phyloP scores from a whole-genome alignment of 2,888 invertebrate genomes.

The Apamea anceps region DNA sequence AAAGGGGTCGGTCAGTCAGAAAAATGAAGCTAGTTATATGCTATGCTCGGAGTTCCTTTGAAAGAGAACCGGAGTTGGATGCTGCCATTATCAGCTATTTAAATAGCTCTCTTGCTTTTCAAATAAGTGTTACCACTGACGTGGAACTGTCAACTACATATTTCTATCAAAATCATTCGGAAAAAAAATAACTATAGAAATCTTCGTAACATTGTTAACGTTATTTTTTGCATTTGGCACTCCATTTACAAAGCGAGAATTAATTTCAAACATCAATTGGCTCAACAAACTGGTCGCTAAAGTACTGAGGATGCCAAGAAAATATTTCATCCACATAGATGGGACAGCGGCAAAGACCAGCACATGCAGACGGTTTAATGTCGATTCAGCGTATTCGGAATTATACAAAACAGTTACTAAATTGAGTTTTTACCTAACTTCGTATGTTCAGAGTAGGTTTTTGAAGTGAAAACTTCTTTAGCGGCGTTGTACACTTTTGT shows the following conservation, averaged over 20 bases:
- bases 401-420: not conserved
- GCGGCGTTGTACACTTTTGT: too few relatives aligned
- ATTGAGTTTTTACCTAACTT: not conserved
- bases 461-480: too few relatives aligned
- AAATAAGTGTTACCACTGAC: not conserved
- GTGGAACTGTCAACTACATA: too few relatives aligned
- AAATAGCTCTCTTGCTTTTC: not conserved
- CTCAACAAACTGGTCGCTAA: slow-evolving; percentile 66
- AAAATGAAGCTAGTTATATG: too few relatives aligned
- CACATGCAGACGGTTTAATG: slow-evolving; percentile 5
- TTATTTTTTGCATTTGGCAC: not conserved
- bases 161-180: too few relatives aligned
- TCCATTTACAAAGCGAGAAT: slow-evolving; percentile 6
- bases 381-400: not conserved
- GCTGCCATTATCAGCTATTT: too few relatives aligned
- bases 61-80: too few relatives aligned
- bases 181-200: not conserved
- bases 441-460: too few relatives aligned
- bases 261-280: slow-evolving; percentile 46
- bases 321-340: slow-evolving; percentile 73
- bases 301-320: slow-evolving; percentile 66
- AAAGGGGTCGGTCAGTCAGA: too few relatives aligned
- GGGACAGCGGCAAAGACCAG: slow-evolving; percentile 60
- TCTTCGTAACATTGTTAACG: not conserved
- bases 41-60: too few relatives aligned